These are phyloP conservation scores for Saccostrea echinata DNA, from an alignment of 1,140 invertebrate species.

Conservation along the genomic window DNA sequence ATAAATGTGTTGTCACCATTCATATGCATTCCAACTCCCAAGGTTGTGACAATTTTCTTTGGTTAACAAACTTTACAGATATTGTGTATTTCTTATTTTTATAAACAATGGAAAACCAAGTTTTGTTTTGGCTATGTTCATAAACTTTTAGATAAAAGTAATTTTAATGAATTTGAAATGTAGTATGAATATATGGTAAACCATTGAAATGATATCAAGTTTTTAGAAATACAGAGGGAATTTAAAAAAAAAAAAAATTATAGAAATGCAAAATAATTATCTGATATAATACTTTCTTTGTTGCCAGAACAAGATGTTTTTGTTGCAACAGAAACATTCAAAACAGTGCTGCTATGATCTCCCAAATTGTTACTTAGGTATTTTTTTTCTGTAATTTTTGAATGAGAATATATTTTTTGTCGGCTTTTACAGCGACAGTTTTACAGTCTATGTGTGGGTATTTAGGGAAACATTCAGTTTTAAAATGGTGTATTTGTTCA, in stretches of 20 bases:
- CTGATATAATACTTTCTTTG: not conserved
- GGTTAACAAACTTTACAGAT: conserved; percentile 23
- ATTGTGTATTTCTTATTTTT: conserved; percentile 22
- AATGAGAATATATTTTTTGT: conserved; percentile 30
- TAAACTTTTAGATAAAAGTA: not conserved
- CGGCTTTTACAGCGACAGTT: conserved; percentile 26
- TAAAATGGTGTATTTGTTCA: conserved; percentile 1
- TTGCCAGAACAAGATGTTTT: not conserved
- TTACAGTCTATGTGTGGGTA: conserved; percentile 7
- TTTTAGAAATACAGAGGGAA: not conserved
- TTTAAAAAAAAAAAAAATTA: not conserved
- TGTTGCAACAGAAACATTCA: not conserved
- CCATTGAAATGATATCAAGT: not conserved
- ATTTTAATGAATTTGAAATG: not conserved
- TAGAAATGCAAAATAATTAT: not conserved
- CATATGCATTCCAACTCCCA: conserved; percentile 31
- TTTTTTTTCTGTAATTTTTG: not conserved
- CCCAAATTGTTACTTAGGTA: not conserved
- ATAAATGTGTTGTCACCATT: conserved; percentile 21
- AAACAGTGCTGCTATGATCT: conserved; percentile 7
- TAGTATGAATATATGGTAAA: not conserved
- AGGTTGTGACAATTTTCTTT: conserved; percentile 35
- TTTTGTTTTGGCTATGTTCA: not conserved
- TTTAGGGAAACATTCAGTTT: conserved; percentile 22
- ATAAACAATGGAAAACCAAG: not conserved